Base-by-base conservation (phyloP, 2,888 invertebrate genomes). In the Andrena fulva region DNA sequence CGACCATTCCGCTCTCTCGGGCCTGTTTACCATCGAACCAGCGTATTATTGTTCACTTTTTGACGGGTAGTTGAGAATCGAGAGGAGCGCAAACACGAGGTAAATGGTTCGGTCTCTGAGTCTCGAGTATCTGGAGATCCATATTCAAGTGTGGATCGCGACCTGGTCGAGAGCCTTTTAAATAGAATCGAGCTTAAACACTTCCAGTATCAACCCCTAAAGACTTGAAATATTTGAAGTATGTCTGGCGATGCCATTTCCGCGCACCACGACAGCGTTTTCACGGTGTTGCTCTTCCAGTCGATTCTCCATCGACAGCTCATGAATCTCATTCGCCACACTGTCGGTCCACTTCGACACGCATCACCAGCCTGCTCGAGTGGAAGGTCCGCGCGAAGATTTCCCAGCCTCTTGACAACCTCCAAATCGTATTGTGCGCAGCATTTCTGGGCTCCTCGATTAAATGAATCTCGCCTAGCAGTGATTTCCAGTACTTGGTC, bases 251-350 rank as follows among this genome's bases (percentile, higher is more conserved):
- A 27, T 54, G 24, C 54, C 24, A 24, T 54, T 24, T 27, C 24
- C 24, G 27, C 27, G 24, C 27, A 27, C 10, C 56, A 0, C n/a
- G n/a, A 52, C 24, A 56, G 12, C 63, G 63, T 20, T 35, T 33
- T 33, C 20, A 35, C 29, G 16, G 1, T 20, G 20, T 31, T 31
- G 29, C 29, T 33, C n/a, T 59, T 27, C 24, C 16, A 29, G 60
- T 16, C 56, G 59, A 20, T 71, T 77, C 72, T 70, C 54, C 70
- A 73, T 69, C 60, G 74, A 83, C 76, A 59, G 66, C 73, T 50
- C 66, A 62, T 79, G 84, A 81, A 86, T 84, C 75, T 68, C 69
- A 81, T 86, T 86, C 81, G 86, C 20, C 68, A 73, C 85, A 67
- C 72, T 52, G 83, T 83, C 77, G 63, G 64, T 0, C 16, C 74